Evolutionary conservation across 1,140 invertebrate species (phyloP).

Genomic region (Drosophila jambulina): DNA sequence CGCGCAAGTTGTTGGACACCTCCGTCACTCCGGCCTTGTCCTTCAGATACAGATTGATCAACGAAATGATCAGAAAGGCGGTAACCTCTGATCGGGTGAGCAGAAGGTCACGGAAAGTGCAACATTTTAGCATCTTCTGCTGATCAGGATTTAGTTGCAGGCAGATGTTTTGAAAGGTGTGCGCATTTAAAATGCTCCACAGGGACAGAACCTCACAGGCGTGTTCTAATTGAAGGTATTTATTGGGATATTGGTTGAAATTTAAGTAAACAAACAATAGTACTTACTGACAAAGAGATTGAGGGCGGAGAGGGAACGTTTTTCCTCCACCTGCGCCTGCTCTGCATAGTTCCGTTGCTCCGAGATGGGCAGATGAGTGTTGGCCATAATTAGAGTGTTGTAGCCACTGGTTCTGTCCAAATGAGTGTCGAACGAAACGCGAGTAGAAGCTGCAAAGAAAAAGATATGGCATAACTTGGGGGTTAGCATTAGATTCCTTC

Average conservation of each 20-base stretch:
- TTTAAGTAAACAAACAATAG: neutral
- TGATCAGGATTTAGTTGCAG: conserved; percentile 88
- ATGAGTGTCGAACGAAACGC: conserved; percentile 62
- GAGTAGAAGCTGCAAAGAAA: conserved; percentile 24
- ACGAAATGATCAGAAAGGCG: conserved; percentile 89
- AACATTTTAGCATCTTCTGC: conserved; percentile 87
- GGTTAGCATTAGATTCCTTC: no score
- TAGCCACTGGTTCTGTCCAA: conserved; percentile 81
- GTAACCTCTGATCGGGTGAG: conserved; percentile 93
- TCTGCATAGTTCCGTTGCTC: conserved; percentile 84
- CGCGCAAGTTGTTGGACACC: conserved; percentile 94
- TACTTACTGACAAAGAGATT: conserved; percentile 89
- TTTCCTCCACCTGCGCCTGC: conserved; percentile 87
- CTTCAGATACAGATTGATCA: conserved; percentile 95
- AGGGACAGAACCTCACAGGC: conserved; percentile 95
- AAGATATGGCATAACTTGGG: neutral
- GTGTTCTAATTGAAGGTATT: conserved; percentile 86
- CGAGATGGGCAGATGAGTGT: conserved; percentile 49
- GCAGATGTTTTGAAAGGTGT: conserved; percentile 95
- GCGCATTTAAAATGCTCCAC: conserved; percentile 97
- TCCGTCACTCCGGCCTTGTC: conserved; percentile 97
- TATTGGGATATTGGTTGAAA: neutral
- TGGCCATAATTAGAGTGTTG: conserved; percentile 48
- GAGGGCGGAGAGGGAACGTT: conserved; percentile 92
- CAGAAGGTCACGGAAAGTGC: conserved; percentile 92